These are phyloP conservation scores for Corydoras sp. DNA, from an alignment of 2,113 vertebrate genomes.

Conservation along the genomic window DNA sequence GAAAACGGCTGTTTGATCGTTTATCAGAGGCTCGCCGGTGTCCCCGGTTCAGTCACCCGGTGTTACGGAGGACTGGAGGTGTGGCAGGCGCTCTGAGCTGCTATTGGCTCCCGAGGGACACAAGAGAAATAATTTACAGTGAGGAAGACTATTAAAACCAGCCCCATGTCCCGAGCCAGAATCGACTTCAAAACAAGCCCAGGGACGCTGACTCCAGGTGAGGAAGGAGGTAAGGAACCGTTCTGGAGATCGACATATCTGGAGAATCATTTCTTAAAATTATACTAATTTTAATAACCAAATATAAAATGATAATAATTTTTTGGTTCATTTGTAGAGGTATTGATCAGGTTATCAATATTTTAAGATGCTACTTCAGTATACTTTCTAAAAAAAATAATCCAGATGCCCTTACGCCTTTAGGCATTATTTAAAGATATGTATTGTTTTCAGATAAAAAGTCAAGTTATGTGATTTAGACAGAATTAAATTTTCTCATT, in stretches of 20 bases:
- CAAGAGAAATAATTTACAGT: not conserved
- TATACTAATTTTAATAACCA: not conserved
- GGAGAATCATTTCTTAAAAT: too few species aligned
- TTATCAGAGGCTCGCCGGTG: too few species aligned
- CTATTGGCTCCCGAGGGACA: not conserved
- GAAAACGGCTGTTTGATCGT: too few species aligned
- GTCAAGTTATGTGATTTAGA: too few species aligned
- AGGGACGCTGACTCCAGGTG: not conserved
- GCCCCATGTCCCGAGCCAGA: not conserved
- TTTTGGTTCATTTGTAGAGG: not conserved
- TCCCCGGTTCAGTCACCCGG: too few species aligned
- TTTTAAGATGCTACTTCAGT: not conserved
- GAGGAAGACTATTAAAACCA: conserved; percentile 1
- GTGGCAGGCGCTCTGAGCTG: not conserved
- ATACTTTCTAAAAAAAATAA: not conserved
- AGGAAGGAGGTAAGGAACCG: not conserved
- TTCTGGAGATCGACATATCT: too few species aligned
- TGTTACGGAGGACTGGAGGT: not conserved
- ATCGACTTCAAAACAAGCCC: not conserved
- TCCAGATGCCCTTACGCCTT: not conserved
- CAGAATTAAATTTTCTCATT: too few species aligned
- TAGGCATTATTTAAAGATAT: too few species aligned
- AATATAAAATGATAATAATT: too few species aligned
- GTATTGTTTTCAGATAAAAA: too few species aligned
- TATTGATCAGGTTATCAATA: not conserved